Evolutionary conservation across 2,797 vertebrate genomes (phyloP).

Genomic region (Diplodus puntazzo): DNA sequence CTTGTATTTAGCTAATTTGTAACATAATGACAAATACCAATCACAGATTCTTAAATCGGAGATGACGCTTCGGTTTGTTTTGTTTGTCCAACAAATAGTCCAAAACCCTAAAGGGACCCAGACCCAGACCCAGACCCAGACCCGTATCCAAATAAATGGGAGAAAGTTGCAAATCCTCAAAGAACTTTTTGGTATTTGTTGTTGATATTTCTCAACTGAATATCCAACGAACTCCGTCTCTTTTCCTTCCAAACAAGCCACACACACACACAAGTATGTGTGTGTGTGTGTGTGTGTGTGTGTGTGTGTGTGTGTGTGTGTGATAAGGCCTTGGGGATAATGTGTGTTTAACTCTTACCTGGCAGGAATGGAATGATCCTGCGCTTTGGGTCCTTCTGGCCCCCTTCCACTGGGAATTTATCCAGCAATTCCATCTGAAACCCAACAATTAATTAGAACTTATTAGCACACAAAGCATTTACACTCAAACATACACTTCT

Average conservation of each 20-base stretch:
- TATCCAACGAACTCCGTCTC: neutral
- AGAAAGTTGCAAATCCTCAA: neutral
- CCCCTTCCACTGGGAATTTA: slow-evolving; percentile 98
- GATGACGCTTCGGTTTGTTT: neutral
- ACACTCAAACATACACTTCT: slow-evolving; percentile 29
- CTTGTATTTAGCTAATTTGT: neutral
- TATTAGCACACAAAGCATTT: slow-evolving; percentile 38
- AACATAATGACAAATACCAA: neutral
- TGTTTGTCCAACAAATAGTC: neutral
- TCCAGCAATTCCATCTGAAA: slow-evolving; percentile 99
- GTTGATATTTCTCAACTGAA: neutral
- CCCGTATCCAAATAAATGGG: neutral
- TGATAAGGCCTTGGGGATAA: neutral
- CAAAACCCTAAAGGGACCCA: neutral
- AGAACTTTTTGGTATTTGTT: neutral
- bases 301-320: neutral
- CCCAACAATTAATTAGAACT: slow-evolving; percentile 49
- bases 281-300: neutral
- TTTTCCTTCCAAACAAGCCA: neutral
- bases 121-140: no score
- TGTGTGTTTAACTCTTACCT: slow-evolving; percentile 83
- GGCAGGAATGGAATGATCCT: slow-evolving; percentile 98
- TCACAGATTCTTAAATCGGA: neutral
- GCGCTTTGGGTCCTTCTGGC: slow-evolving; percentile 98
- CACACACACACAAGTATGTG: no score